A percentile compares a stretch with the other conserved stretches of the same genome.
phyloP scores from a whole-genome alignment of 2,113 vertebrate species.

The Prietella phreatophila region DNA sequence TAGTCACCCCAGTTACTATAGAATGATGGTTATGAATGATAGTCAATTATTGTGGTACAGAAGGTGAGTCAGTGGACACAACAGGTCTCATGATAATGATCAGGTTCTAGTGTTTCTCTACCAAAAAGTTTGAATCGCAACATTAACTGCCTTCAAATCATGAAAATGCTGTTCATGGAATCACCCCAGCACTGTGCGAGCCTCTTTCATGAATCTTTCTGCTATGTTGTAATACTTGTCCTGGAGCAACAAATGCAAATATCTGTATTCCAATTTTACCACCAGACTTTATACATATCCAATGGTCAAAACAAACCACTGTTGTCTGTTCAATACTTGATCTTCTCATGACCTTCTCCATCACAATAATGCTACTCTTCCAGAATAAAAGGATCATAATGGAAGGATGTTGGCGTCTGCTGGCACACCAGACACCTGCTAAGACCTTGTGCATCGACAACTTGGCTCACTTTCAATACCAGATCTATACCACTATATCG shows the following conservation, averaged over 20 bases:
- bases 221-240: conserved; percentile 31
- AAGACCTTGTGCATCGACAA: conserved; percentile 40
- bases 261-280: conserved; percentile 3
- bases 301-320: conserved; percentile 6
- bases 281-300: background rate
- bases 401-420: conserved; percentile 26
- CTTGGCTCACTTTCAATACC: conserved; percentile 49
- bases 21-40: conserved; percentile 38
- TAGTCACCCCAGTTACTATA: conserved; percentile 47
- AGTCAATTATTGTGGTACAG: conserved; percentile 20
- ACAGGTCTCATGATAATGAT: background rate
- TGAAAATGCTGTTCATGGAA: background rate
- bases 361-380: conserved; percentile 9
- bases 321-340: conserved; percentile 26
- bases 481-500: conserved; percentile 46
- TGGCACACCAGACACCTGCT: conserved; percentile 38
- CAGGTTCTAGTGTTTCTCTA: background rate
- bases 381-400: conserved; percentile 31
- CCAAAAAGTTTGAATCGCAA: background rate
- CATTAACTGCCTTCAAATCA: background rate
- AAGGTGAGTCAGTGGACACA: background rate
- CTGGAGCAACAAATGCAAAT: background rate
- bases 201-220: conserved; percentile 63
- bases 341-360: conserved; percentile 35
- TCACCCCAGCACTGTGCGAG: conserved; percentile 34